Evolutionary conservation across 30 jellyfish, hydroid and myxozoan species (phyloP).

Genomic region (Aurelia sp.): DNA sequence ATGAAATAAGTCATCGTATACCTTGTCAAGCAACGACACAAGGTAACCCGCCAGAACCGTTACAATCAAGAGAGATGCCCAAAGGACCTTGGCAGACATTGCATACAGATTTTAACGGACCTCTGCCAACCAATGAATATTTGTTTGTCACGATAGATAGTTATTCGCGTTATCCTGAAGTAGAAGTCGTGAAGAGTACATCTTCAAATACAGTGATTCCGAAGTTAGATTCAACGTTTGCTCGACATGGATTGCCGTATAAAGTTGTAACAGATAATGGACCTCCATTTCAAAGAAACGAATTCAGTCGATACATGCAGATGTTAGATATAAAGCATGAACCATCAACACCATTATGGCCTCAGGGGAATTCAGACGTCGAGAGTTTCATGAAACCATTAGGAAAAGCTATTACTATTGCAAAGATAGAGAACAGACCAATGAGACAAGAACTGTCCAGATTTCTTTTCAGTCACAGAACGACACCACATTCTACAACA

Average conservation of each 20-base stretch:
- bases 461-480: constrained; percentile 23
- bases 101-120: constrained; percentile 39
- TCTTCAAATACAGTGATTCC: constrained; percentile 11
- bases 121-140: constrained; percentile 47
- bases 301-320: constrained; percentile 3
- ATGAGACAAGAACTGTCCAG: constrained; percentile 55
- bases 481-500: constrained; percentile 65
- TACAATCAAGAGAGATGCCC: constrained; percentile 8
- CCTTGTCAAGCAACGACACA: constrained; percentile 52
- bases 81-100: constrained; percentile 43
- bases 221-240: constrained; percentile 9
- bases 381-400: constrained; percentile 50
- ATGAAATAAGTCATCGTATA: constrained; percentile 6
- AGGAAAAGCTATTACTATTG: constrained; percentile 20
- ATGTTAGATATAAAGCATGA: constrained; percentile 24
- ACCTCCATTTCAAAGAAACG: constrained; percentile 63
- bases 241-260: constrained; percentile 23
- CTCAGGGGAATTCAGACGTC: constrained; percentile 53
- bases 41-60: constrained; percentile 24
- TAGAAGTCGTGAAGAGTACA: constrained; percentile 30
- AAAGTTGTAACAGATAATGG: constrained; percentile 48
- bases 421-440: constrained; percentile 42
- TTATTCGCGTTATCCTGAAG: constrained; percentile 62
- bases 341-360: constrained; percentile 48
- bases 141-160: constrained; percentile 32